Conservation (phyloP, 2,888 invertebrate genomes). For the Lithophane ornitopus region DNA sequence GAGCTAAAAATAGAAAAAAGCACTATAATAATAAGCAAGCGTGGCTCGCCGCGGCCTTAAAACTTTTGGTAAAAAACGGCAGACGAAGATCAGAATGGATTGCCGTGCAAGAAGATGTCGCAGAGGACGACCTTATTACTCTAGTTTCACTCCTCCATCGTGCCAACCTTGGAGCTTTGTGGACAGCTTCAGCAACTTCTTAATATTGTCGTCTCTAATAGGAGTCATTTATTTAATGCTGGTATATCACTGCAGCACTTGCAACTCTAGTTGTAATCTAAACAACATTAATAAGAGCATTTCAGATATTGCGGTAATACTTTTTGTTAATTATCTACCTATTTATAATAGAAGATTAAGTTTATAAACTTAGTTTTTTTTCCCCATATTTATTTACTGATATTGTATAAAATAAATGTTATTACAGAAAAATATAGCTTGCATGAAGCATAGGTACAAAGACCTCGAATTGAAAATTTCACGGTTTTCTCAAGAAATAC, state of each 20-base stretch:
- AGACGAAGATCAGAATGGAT: slow-evolving; percentile 74
- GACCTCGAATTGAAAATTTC: slow-evolving; percentile 79
- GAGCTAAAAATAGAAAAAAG: slow-evolving; percentile 9
- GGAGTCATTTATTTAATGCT: slow-evolving; percentile 79
- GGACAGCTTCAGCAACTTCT: slow-evolving; percentile 71
- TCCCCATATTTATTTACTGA: neutral
- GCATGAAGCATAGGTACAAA: slow-evolving; percentile 77
- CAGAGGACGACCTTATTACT: slow-evolving; percentile 71
- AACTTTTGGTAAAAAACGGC: slow-evolving; percentile 24
- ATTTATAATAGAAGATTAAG: neutral
- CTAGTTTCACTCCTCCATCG: slow-evolving; percentile 5
- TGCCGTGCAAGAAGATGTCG: slow-evolving; percentile 74
- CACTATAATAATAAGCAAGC: slow-evolving; percentile 1
- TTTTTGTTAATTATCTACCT: neutral
- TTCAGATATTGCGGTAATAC: slow-evolving; percentile 79
- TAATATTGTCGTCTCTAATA: slow-evolving; percentile 77
- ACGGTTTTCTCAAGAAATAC: slow-evolving; percentile 78
- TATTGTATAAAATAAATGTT: slow-evolving; percentile 1
- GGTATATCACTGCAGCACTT: slow-evolving; percentile 78
- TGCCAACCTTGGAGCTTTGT: slow-evolving; percentile 67
- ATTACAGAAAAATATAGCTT: slow-evolving; percentile 80
- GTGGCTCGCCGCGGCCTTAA: slow-evolving; percentile 37
- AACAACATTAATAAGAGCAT: slow-evolving; percentile 76
- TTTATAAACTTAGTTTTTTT: neutral
- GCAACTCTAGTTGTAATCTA: slow-evolving; percentile 73